A percentile compares a stretch with the other conserved stretches of the same genome.
These are phyloP conservation scores for Theonella swinhoei DNA, from an alignment of 37 sponge, comb jelly and placozoan species.

Conservation along the genomic window DNA sequence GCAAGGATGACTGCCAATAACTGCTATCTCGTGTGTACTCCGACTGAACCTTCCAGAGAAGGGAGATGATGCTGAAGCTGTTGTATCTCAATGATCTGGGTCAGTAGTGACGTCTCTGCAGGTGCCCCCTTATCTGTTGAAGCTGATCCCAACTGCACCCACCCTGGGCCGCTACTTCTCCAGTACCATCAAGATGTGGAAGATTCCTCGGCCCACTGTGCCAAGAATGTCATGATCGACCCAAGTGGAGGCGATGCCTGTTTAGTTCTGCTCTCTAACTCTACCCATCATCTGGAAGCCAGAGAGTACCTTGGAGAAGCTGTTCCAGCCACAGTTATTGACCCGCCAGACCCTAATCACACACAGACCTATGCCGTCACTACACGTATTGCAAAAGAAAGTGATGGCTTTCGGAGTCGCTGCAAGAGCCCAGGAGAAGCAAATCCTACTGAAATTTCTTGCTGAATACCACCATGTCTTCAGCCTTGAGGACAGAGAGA, in stretches of 20 bases:
- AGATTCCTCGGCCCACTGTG: not conserved
- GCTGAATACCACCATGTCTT: slow-evolving; percentile 18
- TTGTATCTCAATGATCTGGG: not conserved
- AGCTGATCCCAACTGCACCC: not conserved
- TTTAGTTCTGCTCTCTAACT: not conserved
- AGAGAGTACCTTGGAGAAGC: not conserved
- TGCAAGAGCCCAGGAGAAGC: slow-evolving; percentile 22
- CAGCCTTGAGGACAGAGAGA: not conserved
- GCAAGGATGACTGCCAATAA: not conserved
- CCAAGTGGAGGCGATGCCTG: not conserved
- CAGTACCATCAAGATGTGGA: not conserved
- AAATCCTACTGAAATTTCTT: not conserved
- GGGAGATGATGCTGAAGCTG: not conserved
- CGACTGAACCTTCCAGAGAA: not conserved
- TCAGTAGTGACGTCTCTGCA: not conserved
- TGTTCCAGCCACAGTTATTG: not conserved
- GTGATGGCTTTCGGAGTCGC: too few species aligned
- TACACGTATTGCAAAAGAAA: too few species aligned
- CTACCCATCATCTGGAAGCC: not conserved
- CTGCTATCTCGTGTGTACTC: not conserved
- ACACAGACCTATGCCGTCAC: not conserved
- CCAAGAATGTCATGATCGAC: not conserved
- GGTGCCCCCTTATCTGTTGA: not conserved
- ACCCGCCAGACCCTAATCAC: not conserved
- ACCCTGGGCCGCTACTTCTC: not conserved